Evolutionary conservation across 2,113 vertebrate genomes (phyloP).

Genomic region (Cricetomys ansorgei): DNA sequence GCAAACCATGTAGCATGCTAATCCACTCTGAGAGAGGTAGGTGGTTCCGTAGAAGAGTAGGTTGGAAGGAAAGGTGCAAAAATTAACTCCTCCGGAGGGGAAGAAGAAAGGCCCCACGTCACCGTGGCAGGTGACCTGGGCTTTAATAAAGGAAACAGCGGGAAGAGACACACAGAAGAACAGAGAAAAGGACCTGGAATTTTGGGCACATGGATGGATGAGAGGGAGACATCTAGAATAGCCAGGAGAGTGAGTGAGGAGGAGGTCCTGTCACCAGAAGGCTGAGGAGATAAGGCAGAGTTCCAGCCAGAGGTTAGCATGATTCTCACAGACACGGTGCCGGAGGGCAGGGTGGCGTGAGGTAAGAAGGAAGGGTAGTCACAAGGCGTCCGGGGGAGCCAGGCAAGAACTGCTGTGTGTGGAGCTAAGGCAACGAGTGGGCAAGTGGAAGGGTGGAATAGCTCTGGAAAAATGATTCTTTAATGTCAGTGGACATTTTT

Average conservation of each 20-base stretch:
- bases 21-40: not conserved
- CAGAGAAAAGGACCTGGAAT: not conserved
- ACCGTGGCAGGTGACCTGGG: not conserved
- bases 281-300: not conserved
- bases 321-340: not conserved
- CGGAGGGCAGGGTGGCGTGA: not conserved
- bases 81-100: not conserved
- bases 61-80: accelerated
- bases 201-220: not conserved
- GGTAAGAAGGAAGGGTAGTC: not conserved
- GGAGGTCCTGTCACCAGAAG: not conserved
- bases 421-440: not conserved
- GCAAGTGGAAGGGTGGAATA: not conserved
- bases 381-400: not conserved
- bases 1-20: not conserved
- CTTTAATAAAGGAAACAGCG: not conserved
- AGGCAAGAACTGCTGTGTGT: not conserved
- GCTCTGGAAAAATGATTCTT: not conserved
- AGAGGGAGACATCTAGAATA: not conserved
- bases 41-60: accelerated
- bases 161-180: not conserved
- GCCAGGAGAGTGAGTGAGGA: not conserved
- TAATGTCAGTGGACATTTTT: constrained; percentile 33
- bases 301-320: not conserved
- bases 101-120: not conserved